Base-by-base conservation (phyloP, 1,140 invertebrate species). In the Harpegnathos saltator region DNA sequence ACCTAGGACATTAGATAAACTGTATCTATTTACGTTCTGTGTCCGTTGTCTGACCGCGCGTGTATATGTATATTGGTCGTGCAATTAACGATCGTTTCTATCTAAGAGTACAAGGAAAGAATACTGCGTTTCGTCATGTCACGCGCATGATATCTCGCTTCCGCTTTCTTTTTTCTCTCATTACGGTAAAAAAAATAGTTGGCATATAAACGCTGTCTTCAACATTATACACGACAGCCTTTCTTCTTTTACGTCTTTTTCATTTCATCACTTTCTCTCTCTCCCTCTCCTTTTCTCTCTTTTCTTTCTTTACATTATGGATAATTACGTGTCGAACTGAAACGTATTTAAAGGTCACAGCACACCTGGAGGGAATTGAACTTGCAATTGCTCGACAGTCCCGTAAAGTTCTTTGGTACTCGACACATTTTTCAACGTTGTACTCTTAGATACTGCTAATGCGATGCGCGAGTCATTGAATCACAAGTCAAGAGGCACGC, bases 21-120 rank as follows among this genome's bases (percentile, higher is more conserved):
- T 33, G 78, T 78, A 78, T 15, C 78, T 83, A 48, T 15, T 83
- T 83, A 48, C 22, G 54, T 38, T 65, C 15, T 65, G 38, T 11
- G 38, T 44, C 38, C 38, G 38, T 44, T 11, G 38, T 44, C 38
- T 44, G 38, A 3, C 29, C 7, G 33, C 7, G 7, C 7, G 33
- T 44, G 38, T 44, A 9, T 44, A 44, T 44, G 24, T 74, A 22
- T 75, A 15, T 65, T 61, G n/a, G 38, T 48, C 82, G 73, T 78
- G 72, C 62, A 61, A 83, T 78, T 38, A 77, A 66, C 44, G 26
- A 38, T 78, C 44, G 44, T 83, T 68, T 54, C 75, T 58, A 72
- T 85, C 84, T 85, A 87, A 87, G 86, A 87, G 86, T 83, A 87
- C 63, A 87, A 85, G 84, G 63, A 87, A 87, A 86, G 66, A 87